These are phyloP conservation scores for Syrrhaptes paradoxus DNA, from an alignment of 2,113 vertebrate genomes.

Conservation along the genomic window DNA sequence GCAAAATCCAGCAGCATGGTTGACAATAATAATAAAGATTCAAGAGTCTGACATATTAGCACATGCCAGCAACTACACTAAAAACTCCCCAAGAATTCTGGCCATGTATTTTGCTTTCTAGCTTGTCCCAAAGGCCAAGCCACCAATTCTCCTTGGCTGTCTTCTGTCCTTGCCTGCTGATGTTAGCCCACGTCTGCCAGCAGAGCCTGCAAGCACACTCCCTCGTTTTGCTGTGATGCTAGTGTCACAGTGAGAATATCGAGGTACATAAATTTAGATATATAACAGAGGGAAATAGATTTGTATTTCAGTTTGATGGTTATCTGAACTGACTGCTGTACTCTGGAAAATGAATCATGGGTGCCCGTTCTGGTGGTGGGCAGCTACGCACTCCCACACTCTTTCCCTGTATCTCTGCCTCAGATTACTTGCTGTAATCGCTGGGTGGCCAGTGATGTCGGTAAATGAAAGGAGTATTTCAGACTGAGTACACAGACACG, in stretches of 20 bases:
- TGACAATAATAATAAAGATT: neutral
- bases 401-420: neutral
- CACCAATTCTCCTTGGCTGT: neutral
- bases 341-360: neutral
- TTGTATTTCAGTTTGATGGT: neutral
- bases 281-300: neutral
- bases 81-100: neutral
- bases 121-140: neutral
- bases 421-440: neutral
- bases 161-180: neutral
- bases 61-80: neutral
- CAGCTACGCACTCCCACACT: neutral
- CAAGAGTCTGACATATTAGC: neutral
- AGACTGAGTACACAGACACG: neutral
- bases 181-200: neutral
- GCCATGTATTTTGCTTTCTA: neutral
- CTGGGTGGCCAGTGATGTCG: neutral
- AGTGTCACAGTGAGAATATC: neutral
- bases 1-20: neutral
- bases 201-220: neutral
- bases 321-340: neutral
- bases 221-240: neutral
- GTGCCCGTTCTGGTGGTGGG: fast-evolving
- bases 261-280: neutral
- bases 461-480: neutral